Evolutionary conservation across 2,113 vertebrate genomes (phyloP).

Genomic region (Mystacornis crossleyi): DNA sequence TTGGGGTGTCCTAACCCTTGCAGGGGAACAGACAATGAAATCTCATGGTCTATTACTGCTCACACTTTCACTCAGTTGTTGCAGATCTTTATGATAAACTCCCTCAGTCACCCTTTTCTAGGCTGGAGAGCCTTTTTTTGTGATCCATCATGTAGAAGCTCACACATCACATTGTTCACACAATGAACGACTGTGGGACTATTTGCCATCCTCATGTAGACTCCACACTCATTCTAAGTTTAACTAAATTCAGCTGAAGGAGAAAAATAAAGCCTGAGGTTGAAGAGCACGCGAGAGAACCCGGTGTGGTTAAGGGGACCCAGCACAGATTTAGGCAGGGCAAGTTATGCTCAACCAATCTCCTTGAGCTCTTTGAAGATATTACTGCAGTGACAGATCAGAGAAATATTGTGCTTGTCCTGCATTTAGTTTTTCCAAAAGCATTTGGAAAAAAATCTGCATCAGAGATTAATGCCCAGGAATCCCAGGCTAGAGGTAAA

Average conservation of each 20-base stretch:
- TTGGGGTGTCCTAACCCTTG: not conserved
- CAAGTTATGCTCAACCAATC: not conserved
- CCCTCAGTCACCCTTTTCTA: not conserved
- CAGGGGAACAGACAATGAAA: not conserved
- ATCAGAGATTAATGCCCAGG: not conserved
- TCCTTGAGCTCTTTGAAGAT: not conserved
- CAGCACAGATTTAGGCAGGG: not conserved
- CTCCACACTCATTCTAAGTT: not conserved
- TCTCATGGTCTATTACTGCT: not conserved
- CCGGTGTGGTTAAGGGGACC: not conserved
- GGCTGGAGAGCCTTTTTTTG: not conserved
- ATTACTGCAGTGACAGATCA: not conserved
- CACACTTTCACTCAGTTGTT: not conserved
- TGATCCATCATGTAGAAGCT: not conserved
- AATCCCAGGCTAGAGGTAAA: not conserved
- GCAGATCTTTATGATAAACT: not conserved
- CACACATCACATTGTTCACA: not conserved
- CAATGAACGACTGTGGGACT: accelerated
- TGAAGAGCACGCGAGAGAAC: not conserved
- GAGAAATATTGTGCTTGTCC: not conserved
- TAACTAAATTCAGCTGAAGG: not conserved
- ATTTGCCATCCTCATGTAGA: not conserved
- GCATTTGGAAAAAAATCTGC: not conserved
- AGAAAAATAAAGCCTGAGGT: not conserved
- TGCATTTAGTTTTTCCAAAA: not conserved